Evolutionary conservation across 1,140 invertebrate species (phyloP).

Genomic region (Brachionus koreanus): DNA sequence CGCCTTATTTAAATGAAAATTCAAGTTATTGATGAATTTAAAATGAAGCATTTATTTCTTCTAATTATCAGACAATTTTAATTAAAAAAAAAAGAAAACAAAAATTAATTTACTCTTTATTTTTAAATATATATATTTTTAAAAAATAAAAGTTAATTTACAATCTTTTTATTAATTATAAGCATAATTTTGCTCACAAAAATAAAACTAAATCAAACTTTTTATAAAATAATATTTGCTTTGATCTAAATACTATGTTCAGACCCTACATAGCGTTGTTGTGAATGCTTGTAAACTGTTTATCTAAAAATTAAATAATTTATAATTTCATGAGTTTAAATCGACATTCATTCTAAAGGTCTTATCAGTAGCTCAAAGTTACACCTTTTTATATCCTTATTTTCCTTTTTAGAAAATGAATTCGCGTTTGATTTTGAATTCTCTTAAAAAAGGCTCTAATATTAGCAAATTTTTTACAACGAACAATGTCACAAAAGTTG

Average conservation of each 20-base stretch:
- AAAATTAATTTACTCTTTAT: no score
- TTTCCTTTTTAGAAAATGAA: neutral
- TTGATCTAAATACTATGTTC: neutral
- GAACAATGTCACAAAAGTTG: neutral
- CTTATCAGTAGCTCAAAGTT: neutral
- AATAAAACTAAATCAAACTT: neutral
- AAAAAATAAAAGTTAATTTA: no score
- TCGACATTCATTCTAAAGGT: neutral
- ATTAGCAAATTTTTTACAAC: neutral
- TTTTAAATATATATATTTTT: no score
- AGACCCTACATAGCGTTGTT: neutral
- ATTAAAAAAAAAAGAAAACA: no score
- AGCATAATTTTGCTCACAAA: neutral
- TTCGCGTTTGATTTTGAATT: conserved; percentile 26
- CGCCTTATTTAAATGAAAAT: no score
- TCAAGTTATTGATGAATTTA: no score
- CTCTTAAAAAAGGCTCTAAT: conserved; percentile 24
- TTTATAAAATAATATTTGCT: neutral
- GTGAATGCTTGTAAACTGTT: neutral
- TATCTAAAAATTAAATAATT: conserved; percentile 7
- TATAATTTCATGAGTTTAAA: neutral
- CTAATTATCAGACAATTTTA: no score
- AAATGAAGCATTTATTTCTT: no score
- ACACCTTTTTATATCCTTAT: neutral
- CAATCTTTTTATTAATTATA: no score